Conservation (phyloP, 92 coral and sea anemone species). For the Anthopleura xanthogrammica region DNA sequence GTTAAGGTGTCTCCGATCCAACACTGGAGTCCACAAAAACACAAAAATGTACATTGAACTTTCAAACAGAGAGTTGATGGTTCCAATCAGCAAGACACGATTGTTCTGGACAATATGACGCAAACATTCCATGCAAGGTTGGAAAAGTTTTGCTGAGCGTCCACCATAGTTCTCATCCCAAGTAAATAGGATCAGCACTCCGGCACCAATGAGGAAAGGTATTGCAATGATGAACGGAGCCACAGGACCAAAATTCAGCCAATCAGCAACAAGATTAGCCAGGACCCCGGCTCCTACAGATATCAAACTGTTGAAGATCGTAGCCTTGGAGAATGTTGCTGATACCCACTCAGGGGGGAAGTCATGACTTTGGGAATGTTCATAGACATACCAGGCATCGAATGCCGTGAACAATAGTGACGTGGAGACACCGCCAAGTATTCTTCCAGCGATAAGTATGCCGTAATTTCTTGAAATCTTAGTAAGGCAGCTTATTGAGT, state of each 20-base stretch:
- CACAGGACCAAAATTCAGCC: slow-evolving; percentile 93
- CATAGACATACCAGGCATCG: slow-evolving; percentile 96
- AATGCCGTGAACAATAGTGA: slow-evolving; percentile 91
- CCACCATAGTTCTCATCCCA: slow-evolving; percentile 99
- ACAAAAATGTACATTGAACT: slow-evolving; percentile 98
- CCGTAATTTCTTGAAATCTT: slow-evolving; percentile 89
- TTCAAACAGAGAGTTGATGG: slow-evolving; percentile 88
- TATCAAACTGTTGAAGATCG: slow-evolving; percentile 85
- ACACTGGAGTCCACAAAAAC: slow-evolving; percentile 96
- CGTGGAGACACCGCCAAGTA: slow-evolving; percentile 95
- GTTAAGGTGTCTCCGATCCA: slow-evolving; percentile 73
- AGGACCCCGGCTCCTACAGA: slow-evolving; percentile 82
- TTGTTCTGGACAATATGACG: slow-evolving; percentile 84
- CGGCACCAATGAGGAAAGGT: slow-evolving; percentile 78
- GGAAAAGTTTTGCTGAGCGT: slow-evolving; percentile 59
- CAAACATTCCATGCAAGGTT: slow-evolving; percentile 89
- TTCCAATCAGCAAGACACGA: slow-evolving; percentile 78
- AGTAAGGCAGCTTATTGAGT: slow-evolving; percentile 88
- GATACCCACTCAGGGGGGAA: slow-evolving; percentile 95
- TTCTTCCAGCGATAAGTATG: slow-evolving; percentile 78
- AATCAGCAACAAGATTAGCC: slow-evolving; percentile 85
- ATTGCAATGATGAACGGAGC: slow-evolving; percentile 96
- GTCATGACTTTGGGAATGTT: slow-evolving; percentile 90
- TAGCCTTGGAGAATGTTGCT: slow-evolving; percentile 90
- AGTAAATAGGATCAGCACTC: slow-evolving; percentile 68